Conservation (phyloP, 1,140 invertebrate genomes). For the Hyles vespertilio region DNA sequence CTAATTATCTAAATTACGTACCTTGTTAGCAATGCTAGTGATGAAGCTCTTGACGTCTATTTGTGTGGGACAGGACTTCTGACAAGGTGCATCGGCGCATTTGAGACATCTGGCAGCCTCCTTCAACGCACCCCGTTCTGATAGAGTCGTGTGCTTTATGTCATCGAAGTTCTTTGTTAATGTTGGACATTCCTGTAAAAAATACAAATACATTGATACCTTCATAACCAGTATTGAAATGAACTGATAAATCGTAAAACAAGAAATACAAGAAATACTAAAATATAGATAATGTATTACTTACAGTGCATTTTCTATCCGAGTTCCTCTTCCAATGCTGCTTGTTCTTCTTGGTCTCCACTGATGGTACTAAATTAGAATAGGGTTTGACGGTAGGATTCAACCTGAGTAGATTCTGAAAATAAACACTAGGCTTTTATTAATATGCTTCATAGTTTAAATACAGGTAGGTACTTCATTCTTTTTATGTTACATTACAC, state of each 20-base stretch:
- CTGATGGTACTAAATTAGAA: conserved; percentile 87
- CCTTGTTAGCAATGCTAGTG: conserved; percentile 96
- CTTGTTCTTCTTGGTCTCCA: conserved; percentile 91
- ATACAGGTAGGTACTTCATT: too few species aligned
- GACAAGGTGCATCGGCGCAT: conserved; percentile 98
- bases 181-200: conserved; percentile 80
- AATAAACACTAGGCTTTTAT: conserved; percentile 2
- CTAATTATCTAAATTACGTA: conserved; percentile 43
- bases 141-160: conserved; percentile 97
- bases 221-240: too few species aligned
- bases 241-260: too few species aligned
- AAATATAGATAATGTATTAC: conserved; percentile 36
- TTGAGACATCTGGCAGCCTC: conserved; percentile 96
- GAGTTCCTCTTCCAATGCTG: conserved; percentile 96
- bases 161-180: conserved; percentile 96
- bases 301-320: conserved; percentile 89
- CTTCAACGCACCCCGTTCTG: conserved; percentile 92
- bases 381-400: conserved; percentile 89
- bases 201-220: too few species aligned
- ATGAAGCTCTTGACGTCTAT: conserved; percentile 98
- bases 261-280: not conserved
- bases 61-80: conserved; percentile 98
- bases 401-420: conserved; percentile 87
- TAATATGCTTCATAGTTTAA: too few species aligned
- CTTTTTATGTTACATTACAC: too few species aligned